A percentile compares a stretch with the other conserved stretches of the same genome.
Conservation (phyloP, 1,140 invertebrate species). For the Tetramorium alpestre region DNA sequence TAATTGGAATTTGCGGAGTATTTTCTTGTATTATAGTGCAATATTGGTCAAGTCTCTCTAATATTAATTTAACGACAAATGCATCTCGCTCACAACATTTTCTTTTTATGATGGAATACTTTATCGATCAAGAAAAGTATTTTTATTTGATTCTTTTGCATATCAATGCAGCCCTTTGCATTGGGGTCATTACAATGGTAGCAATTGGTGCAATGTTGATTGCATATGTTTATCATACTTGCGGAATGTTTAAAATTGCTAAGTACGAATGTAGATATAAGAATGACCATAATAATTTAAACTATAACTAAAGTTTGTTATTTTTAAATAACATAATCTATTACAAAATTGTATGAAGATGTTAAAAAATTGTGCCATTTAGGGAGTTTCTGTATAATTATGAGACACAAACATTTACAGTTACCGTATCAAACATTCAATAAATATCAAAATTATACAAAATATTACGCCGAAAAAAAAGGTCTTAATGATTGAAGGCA, state of each 20-base stretch:
- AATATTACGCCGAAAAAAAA: background rate
- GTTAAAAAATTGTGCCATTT: background rate
- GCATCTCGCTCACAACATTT: background rate
- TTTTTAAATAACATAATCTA: background rate
- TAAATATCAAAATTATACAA: background rate
- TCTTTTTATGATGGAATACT: background rate
- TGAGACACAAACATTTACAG: background rate
- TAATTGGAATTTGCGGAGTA: background rate
- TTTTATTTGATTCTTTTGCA: background rate
- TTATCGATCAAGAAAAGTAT: constrained; percentile 21
- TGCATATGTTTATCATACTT: background rate
- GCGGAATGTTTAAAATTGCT: constrained; percentile 23
- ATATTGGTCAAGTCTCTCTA: background rate
- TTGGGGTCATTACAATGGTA: background rate
- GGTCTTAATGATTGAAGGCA: background rate
- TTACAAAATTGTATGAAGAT: background rate
- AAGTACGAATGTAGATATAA: background rate
- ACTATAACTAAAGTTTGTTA: too few relatives aligned
- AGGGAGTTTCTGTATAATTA: background rate
- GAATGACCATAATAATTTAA: too few relatives aligned
- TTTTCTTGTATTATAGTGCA: background rate
- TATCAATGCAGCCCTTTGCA: background rate
- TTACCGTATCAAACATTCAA: constrained; percentile 19
- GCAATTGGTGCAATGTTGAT: background rate
- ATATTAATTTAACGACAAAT: background rate